Evolutionary conservation across 92 coral and sea anemone genomes (phyloP).

Genomic region (Phenganax marumi): DNA sequence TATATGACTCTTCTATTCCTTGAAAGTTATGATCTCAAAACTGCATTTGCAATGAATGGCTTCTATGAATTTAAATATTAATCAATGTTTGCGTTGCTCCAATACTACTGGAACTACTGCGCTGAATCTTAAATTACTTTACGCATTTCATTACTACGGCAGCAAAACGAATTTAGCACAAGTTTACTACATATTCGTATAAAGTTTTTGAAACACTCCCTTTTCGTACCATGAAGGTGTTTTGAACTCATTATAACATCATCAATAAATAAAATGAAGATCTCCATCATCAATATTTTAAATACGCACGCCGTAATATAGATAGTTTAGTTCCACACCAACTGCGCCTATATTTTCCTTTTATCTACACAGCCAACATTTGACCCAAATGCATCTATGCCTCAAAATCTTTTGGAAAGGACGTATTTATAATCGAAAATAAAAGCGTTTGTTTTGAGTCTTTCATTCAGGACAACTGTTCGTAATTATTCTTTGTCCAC

Average conservation of each 20-base stretch:
- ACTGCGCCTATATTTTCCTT: background rate
- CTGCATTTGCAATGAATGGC: too few relatives aligned
- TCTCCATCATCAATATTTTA: conserved; percentile 15
- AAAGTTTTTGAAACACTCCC: too few relatives aligned
- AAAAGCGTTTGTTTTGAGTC: background rate
- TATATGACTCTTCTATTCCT: too few relatives aligned
- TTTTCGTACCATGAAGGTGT: background rate
- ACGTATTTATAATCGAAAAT: background rate
- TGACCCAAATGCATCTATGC: background rate
- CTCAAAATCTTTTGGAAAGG: background rate
- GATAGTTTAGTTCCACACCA: background rate
- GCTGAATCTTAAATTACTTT: too few relatives aligned
- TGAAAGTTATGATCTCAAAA: too few relatives aligned
- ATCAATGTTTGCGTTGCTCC: too few relatives aligned
- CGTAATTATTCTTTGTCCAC: background rate
- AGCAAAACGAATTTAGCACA: too few relatives aligned
- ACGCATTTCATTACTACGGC: too few relatives aligned
- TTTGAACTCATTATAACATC: background rate
- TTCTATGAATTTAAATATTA: too few relatives aligned
- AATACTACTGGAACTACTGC: too few relatives aligned
- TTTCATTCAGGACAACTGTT: background rate
- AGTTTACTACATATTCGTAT: too few relatives aligned
- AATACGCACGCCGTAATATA: background rate
- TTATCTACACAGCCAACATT: background rate
- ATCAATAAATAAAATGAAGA: conserved; percentile 27